Percentiles rank a stretch among this genome's conserved stretches.
phyloP scores from a whole-genome alignment of 2,797 vertebrate genomes.

The Periparus ater region DNA sequence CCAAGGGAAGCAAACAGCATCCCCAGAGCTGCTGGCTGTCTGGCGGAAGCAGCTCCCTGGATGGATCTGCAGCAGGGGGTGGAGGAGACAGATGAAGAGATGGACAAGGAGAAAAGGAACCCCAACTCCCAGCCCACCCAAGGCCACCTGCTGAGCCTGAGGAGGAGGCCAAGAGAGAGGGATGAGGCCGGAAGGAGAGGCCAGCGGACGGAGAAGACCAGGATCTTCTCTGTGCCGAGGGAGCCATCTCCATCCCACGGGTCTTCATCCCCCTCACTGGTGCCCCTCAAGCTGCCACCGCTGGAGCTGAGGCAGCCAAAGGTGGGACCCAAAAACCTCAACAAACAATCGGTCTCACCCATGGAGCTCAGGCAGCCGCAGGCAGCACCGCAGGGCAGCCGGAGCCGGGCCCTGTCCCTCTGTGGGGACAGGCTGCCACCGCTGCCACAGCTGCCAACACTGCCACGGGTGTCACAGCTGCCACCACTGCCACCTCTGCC shows the following conservation, averaged over 20 bases:
- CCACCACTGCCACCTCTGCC: background rate
- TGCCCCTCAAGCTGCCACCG: background rate
- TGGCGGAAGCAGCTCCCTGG: background rate
- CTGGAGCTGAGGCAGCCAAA: background rate
- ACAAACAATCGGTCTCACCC: too few species aligned
- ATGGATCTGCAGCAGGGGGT: background rate
- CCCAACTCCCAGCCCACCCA: too few species aligned
- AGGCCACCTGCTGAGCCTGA: background rate
- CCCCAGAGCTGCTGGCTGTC: background rate
- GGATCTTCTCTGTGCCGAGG: background rate
- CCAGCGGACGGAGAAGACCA: background rate
- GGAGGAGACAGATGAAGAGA: too few species aligned
- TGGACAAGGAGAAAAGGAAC: background rate
- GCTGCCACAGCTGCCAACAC: background rate
- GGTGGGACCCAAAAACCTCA: background rate
- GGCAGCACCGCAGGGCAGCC: background rate
- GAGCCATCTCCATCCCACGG: background rate
- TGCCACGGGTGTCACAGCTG: too few species aligned
- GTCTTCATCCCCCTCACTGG: too few species aligned
- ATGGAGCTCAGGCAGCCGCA: background rate
- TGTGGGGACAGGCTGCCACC: background rate
- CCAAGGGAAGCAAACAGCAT: accelerated
- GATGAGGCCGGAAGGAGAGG: too few species aligned
- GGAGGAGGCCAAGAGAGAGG: too few species aligned
- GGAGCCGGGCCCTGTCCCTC: background rate